Evolutionary conservation across 2,113 vertebrate species (phyloP), one percentile per base, ranked within the genome.

Genomic region (Chlamydotis undulata): DNA sequence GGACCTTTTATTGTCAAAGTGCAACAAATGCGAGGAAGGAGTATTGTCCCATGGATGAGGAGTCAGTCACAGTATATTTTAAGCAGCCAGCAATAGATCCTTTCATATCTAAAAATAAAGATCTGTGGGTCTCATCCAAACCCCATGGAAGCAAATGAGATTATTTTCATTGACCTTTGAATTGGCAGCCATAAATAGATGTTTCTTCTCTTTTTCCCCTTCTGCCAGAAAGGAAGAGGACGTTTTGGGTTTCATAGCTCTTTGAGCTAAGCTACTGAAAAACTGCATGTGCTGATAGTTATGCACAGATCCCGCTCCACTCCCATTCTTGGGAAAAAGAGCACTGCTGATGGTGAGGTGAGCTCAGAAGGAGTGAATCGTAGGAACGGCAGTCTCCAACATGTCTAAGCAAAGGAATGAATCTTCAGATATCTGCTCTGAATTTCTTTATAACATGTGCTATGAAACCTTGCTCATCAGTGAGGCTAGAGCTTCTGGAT

Each of bases 81-180:
- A 96, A 92, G 91, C 95, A 96, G 68, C 47, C 63, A 83, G 83
- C 86, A 96, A 93, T 77, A 49, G 67, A 87, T 60, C 94, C 91
- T 97, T 97, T 96, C 93, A 96, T 89, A 87, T 59, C 60, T 97
- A 97, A 98, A 97, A 97, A 97, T 97, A 97, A 93, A 96, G 52
- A 67, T 33, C 4, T 52, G 53, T 85, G 80, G 35, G 74, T 87
- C 81, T 88, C 35, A 53, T 90, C 60, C 82, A 91, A 90, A 94
- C 80, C 59, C 83, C 31, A 11, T 80, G 63, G 79, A 76, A 80
- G 59, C 57, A 81, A 73, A 82, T 57, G 53, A 89, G 23, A 61
- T 71, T 81, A 79, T 89, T 94, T 61, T 70, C 76, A 69, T 47
- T 97, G 95, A 96, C 96, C 96, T 97, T 97, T 92, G 59, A 85